Percentiles rank a stretch among this genome's conserved stretches.
Conservation (phyloP, 2,888 invertebrate species). For the Hirtodrosophila duncani region DNA sequence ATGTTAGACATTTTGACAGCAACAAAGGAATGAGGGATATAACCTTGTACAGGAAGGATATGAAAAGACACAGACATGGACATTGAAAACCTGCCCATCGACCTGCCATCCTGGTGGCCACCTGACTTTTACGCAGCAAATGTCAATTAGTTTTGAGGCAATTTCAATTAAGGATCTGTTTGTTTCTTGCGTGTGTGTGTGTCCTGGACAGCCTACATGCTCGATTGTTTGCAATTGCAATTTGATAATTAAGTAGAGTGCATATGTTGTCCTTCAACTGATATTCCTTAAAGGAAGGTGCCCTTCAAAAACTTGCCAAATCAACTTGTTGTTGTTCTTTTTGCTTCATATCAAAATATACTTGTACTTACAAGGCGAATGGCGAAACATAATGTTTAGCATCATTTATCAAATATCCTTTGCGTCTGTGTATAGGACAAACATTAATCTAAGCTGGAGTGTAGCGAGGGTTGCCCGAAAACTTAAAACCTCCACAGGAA, state of each 20-base stretch:
- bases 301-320: no score
- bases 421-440: conserved; percentile 44
- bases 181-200: no score
- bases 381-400: conserved; percentile 23
- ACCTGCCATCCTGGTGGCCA: conserved; percentile 23
- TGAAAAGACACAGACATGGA: conserved; percentile 19
- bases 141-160: conserved; percentile 57
- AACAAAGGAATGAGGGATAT: conserved; percentile 6
- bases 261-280: no score
- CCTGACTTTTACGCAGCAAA: conserved; percentile 51
- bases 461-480: conserved; percentile 14
- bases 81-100: conserved; percentile 9
- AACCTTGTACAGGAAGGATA: no score
- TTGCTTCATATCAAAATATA: conserved; percentile 29
- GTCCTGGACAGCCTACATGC: no score
- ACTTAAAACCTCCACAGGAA: no score
- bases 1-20: conserved; percentile 38
- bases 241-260: no score
- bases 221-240: no score
- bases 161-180: conserved; percentile 62
- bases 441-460: conserved; percentile 61
- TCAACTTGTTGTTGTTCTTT: no score
- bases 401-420: conserved; percentile 70
- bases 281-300: no score
- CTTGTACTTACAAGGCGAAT: conserved; percentile 26